Evolutionary conservation across 2,888 invertebrate species (phyloP), one percentile per base, ranked within the genome.

Genomic region (Mycalesis mineus): DNA sequence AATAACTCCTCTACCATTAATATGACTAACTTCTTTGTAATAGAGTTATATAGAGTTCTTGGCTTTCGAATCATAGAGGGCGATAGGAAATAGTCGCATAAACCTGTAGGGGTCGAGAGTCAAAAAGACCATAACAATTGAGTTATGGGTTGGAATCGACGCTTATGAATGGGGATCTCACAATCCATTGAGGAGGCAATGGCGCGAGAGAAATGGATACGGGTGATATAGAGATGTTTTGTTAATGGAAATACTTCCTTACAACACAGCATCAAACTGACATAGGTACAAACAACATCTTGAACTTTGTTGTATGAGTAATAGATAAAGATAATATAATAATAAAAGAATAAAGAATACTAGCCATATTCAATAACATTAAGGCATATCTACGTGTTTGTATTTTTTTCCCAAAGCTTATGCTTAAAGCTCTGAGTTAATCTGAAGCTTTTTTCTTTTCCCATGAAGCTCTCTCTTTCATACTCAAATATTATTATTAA

Each of bases 141-240:
- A 63, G 61, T 64, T 65, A 64, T 58, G 42, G 42, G 52, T 37
- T 29, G 14, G 52, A 51, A 57, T 57, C 61, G 57, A 54, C 58
- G 59, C 57, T 54, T 36, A 47, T 63, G 57, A 63, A 61, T 63
- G 62, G 62, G 37, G 45, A 53, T 58, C 60, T 65, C 60, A 63
- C 67, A 52, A 62, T 17, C 67, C 60, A 65, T 63, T 65, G 64
- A 58, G 58, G 51, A 61, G 31, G 48, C 61, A 67, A 67, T 67
- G 62, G 14, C 28, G 50, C 55, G 31, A 36, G 39, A 40, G 45
- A 44, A 60, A 57, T 58, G 53, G 52, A 37, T 41, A n/a, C 42
- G 48, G 49, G 51, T 31, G 47, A 58, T 57, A 57, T 62, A 53
- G 45, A 60, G 54, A 57, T 47, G 47, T 47, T 47, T 47, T 31